Conservation (phyloP, 2,888 invertebrate species). For the Silvanus unidentatus region DNA sequence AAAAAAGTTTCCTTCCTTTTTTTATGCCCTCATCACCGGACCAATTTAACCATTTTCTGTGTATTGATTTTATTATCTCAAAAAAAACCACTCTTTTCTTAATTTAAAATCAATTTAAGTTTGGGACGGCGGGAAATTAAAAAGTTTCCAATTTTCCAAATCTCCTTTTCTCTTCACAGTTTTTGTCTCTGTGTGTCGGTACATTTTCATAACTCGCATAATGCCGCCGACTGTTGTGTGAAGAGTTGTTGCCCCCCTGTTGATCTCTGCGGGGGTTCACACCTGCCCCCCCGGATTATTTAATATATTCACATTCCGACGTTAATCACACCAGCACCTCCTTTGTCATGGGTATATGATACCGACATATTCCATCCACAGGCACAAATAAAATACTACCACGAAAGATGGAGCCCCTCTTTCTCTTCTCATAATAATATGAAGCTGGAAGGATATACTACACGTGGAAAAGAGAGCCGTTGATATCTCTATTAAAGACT, state of each 20-base stretch:
- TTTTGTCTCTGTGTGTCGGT: too few species aligned
- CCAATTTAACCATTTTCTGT: too few species aligned
- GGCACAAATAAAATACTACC: constrained; percentile 11
- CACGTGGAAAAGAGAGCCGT: constrained; percentile 20
- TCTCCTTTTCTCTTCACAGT: too few species aligned
- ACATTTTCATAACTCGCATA: too few species aligned
- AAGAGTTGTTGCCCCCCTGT: constrained; percentile 26
- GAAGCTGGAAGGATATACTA: constrained; percentile 10
- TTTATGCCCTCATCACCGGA: too few species aligned
- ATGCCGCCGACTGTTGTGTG: too few species aligned
- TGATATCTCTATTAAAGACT: constrained; percentile 33
- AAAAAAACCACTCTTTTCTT: too few species aligned
- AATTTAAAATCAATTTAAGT: too few species aligned
- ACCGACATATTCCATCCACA: constrained; percentile 9
- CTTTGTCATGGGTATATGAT: constrained; percentile 29
- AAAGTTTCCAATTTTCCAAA: too few species aligned
- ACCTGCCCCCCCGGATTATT: constrained; percentile 42
- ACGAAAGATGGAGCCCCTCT: constrained; percentile 9
- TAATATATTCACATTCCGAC: constrained; percentile 45
- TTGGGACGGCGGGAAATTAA: too few species aligned
- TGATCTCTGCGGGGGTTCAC: constrained; percentile 34
- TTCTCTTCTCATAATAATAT: constrained; percentile 10
- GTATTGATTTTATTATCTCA: too few species aligned
- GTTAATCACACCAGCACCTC: constrained; percentile 45
- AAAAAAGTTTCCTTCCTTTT: too few species aligned